Conservation (phyloP, 2,113 vertebrate genomes). For the Clarias macrocephalus region DNA sequence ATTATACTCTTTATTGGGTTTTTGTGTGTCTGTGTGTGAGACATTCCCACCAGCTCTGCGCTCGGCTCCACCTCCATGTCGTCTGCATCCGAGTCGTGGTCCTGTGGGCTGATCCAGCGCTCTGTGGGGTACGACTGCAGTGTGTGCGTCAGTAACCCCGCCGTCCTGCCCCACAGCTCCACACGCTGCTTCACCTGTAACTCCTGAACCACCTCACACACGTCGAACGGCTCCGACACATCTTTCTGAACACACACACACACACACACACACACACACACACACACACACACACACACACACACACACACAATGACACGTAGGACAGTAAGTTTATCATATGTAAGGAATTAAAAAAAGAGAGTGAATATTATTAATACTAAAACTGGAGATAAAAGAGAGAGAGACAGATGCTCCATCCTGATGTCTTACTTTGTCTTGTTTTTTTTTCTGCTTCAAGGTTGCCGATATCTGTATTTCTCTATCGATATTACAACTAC, state of each 20-base stretch:
- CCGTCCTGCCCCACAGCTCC: constrained; percentile 79
- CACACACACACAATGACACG: neutral
- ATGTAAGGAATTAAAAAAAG: no score
- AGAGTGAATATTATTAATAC: no score
- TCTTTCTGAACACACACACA: constrained; percentile 72
- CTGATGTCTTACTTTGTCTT: no score
- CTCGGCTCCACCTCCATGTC: constrained; percentile 72
- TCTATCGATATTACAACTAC: no score
- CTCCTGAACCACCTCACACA: constrained; percentile 87
- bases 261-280: no score
- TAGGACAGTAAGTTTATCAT: no score
- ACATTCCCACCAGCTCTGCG: constrained; percentile 70
- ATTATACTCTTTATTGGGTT: no score
- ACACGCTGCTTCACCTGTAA: constrained; percentile 81
- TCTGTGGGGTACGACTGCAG: constrained; percentile 79
- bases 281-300: constrained; percentile 76
- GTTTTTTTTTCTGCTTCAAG: no score
- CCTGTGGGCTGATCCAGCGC: constrained; percentile 66
- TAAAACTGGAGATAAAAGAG: no score
- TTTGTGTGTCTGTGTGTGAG: neutral
- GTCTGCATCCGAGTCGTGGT: constrained; percentile 52
- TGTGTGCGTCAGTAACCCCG: constrained; percentile 70
- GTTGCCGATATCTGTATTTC: no score
- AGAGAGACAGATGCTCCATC: no score
- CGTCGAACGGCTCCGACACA: constrained; percentile 76